Base-by-base conservation (phyloP, 2,113 vertebrate genomes). In the Chloropsis hardwickii region DNA sequence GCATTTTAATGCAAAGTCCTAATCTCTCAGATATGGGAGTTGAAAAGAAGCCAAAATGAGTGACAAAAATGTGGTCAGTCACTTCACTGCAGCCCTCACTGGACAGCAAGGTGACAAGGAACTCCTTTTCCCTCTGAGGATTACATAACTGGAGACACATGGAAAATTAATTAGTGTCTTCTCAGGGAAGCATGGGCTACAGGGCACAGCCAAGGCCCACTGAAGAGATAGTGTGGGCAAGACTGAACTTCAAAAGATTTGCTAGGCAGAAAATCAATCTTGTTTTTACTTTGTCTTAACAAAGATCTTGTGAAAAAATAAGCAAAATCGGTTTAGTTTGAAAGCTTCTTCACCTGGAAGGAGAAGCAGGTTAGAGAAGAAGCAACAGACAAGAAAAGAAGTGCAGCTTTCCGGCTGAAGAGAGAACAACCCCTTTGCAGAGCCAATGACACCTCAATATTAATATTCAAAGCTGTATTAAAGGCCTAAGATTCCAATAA, bases 1-100 rank as follows among this genome's bases (percentile, higher is more conserved):
- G 66, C 81, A 76, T 93, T 78, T 94, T 95, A 97, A 95, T 88
- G 73, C 60, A 33, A 90, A 60, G 60, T 86, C 79, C 94, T 95
- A 88, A 95, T 96, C 76, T 88, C 90, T 90, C 70, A 90, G 78
- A 48, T 40, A 87, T 39, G 42, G 50, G 40, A 95, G 39, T 51
- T 33, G 11, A 92, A 91, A 89, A 91, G 44, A 92, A 81, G 60
- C 51, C 60, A 67, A 62, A 84, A 78, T 33, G 58, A 90, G 65
- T 53, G 81, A 93, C 1, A 76, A 78, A 84, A 60, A 48, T 50
- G 71, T 72, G 86, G 31, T 89, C 82, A 65, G 42, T 40, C 76
- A 76, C 47, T 80, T 81, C 28, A 60, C 61, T 77, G 74, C 12
- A 81, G 67, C 50, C 69, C 61, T 72, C 54, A 2, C 37, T 58